phyloP scores from a whole-genome alignment of 2,888 invertebrate species.

The Ceramica pisi region DNA sequence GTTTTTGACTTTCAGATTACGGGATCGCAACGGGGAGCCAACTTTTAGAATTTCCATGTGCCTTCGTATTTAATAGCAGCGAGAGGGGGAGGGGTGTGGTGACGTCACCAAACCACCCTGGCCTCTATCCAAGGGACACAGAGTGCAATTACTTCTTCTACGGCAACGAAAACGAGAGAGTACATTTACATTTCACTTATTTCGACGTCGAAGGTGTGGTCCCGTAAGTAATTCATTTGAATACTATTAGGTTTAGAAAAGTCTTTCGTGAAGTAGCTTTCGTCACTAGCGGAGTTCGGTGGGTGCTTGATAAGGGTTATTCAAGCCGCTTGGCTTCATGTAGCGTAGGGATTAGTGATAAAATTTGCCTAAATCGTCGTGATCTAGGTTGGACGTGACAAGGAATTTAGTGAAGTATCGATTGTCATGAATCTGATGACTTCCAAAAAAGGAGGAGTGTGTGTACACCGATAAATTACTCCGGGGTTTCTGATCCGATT shows the following conservation, averaged over 20 bases:
- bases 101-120: conserved; percentile 97
- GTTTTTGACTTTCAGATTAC: conserved; percentile 92
- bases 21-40: conserved; percentile 96
- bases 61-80: conserved; percentile 97
- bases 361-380: conserved; percentile 14
- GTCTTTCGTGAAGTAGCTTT: conserved; percentile 31
- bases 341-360: not conserved
- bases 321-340: conserved; percentile 14
- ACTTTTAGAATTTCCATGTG: conserved; percentile 94
- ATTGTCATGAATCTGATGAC: conserved; percentile 26
- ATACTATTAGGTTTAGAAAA: conserved; percentile 58
- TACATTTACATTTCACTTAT: conserved; percentile 96
- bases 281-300: conserved; percentile 23
- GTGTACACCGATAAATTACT: too few species aligned
- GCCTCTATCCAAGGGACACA: conserved; percentile 96
- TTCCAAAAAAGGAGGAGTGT: too few species aligned
- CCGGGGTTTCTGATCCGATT: too few species aligned
- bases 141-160: conserved; percentile 98
- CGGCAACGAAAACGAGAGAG: conserved; percentile 94
- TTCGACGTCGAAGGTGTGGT: conserved; percentile 98
- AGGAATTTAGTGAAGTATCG: not conserved
- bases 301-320: conserved; percentile 48
- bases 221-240: conserved; percentile 93
- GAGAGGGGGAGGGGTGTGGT: conserved; percentile 94
- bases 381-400: conserved; percentile 33